These are phyloP conservation scores for Lampris incognitus DNA, from an alignment of 2,113 vertebrate genomes.

Conservation along the genomic window DNA sequence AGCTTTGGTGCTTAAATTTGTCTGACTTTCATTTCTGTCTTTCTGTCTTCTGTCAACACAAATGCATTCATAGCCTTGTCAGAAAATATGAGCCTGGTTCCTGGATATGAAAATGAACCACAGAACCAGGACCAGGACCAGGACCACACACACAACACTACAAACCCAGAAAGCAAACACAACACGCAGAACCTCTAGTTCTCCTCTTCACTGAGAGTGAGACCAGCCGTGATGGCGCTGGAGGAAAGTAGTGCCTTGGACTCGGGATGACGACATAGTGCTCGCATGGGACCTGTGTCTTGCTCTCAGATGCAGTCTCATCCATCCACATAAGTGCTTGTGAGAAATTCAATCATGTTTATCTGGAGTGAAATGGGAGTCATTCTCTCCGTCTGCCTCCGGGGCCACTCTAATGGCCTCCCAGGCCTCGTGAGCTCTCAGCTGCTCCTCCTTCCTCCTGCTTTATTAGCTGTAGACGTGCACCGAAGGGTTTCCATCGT, in stretches of 20 bases:
- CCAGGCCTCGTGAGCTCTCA: slow-evolving; percentile 28
- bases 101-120: too few relatives aligned
- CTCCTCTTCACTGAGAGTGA: slow-evolving; percentile 42
- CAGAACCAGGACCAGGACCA: too few relatives aligned
- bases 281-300: slow-evolving; percentile 64
- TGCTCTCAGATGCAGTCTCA: slow-evolving; percentile 60
- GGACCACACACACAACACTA: not conserved
- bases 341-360: slow-evolving; percentile 72
- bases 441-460: slow-evolving; percentile 13
- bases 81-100: too few relatives aligned
- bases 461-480: slow-evolving; percentile 26
- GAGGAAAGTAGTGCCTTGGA: slow-evolving; percentile 39
- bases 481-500: not conserved
- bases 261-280: slow-evolving; percentile 69
- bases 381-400: slow-evolving; percentile 48
- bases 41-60: too few relatives aligned
- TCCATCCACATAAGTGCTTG: slow-evolving; percentile 67
- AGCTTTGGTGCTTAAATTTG: too few relatives aligned
- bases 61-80: too few relatives aligned
- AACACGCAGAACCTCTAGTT: not conserved
- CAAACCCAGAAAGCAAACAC: not conserved
- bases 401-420: slow-evolving; percentile 50
- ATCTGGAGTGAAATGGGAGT: slow-evolving; percentile 67
- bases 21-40: too few relatives aligned
- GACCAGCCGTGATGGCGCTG: slow-evolving; percentile 44